These are phyloP conservation scores for Chelon auratus DNA, from an alignment of 2,797 vertebrate genomes.

Conservation along the genomic window DNA sequence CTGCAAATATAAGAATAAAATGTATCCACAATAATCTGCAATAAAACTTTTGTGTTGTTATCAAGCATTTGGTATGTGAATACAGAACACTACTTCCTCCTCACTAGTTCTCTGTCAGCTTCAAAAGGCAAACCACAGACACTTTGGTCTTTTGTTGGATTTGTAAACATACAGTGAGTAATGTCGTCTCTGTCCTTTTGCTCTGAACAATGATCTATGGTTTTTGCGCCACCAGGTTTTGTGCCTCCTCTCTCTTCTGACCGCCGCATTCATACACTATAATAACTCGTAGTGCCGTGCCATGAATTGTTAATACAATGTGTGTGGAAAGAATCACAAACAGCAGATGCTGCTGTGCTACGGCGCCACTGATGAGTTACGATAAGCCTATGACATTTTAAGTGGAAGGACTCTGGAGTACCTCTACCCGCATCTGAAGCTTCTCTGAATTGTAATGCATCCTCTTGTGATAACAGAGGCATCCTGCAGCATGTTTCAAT, in stretches of 20 bases:
- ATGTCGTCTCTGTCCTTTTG: neutral
- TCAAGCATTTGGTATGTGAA: neutral
- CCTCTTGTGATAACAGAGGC: constrained; percentile 3
- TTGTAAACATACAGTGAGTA: constrained; percentile 21
- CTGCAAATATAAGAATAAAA: constrained; percentile 4
- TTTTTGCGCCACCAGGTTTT: neutral
- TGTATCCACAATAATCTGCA: neutral
- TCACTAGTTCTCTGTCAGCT: too few relatives aligned
- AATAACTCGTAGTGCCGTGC: constrained; percentile 47
- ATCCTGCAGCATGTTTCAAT: neutral
- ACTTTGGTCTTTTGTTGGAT: constrained; percentile 8
- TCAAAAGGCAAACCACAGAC: neutral
- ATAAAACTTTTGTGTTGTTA: neutral
- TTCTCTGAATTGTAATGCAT: constrained; percentile 14
- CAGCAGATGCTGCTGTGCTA: constrained; percentile 18
- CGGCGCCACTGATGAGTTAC: constrained; percentile 32
- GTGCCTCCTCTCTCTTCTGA: constrained; percentile 25
- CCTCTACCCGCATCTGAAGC: neutral
- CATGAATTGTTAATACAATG: constrained; percentile 64
- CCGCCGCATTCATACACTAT: constrained; percentile 30
- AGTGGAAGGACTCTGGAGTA: constrained; percentile 31
- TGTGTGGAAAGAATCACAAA: constrained; percentile 59
- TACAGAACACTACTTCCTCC: constrained; percentile 6
- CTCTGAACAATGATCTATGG: constrained; percentile 5
- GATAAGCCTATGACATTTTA: constrained; percentile 46